Conservation (phyloP, 2,888 invertebrate species). For the Itoplectis maculator region DNA sequence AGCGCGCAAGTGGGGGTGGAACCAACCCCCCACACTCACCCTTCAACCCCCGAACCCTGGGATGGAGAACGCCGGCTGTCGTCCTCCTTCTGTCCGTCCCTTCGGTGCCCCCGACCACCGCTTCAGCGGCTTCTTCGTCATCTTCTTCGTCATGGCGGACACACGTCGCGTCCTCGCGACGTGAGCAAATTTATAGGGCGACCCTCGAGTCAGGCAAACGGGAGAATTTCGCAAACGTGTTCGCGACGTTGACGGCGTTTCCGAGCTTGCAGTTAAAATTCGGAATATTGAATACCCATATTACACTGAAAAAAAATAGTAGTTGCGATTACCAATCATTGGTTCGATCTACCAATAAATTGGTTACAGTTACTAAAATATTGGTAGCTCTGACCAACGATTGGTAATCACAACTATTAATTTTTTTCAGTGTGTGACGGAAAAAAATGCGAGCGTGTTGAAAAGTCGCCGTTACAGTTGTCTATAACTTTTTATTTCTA, state of each 20-base stretch:
- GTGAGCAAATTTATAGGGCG: slow-evolving; percentile 26
- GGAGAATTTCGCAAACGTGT: slow-evolving; percentile 11
- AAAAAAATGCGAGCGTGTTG: too few species aligned
- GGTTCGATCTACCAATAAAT: too few species aligned
- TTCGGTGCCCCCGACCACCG: slow-evolving; percentile 15
- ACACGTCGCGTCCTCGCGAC: slow-evolving; percentile 38
- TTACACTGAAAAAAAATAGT: too few species aligned
- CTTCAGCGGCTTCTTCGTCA: slow-evolving; percentile 41
- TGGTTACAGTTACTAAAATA: too few species aligned
- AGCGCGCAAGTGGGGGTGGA: slow-evolving; percentile 44
- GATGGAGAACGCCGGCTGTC: slow-evolving; percentile 16
- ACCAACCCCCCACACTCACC: not conserved
- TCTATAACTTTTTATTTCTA: too few species aligned
- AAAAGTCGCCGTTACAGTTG: too few species aligned
- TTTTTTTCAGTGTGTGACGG: too few species aligned
- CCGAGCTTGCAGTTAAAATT: not conserved
- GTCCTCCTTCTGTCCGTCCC: slow-evolving; percentile 29
- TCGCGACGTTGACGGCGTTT: not conserved
- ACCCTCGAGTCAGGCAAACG: slow-evolving; percentile 11
- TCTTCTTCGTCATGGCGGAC: slow-evolving; percentile 44
- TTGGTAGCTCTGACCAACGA: too few species aligned
- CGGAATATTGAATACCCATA: too few species aligned
- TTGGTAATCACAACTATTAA: too few species aligned
- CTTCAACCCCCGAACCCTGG: not conserved
- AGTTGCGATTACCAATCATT: too few species aligned